A percentile compares a stretch with the other conserved stretches of the same genome.
These are phyloP conservation scores for Drosophila mulleri DNA, from an alignment of 2,888 invertebrate species.

Conservation along the genomic window DNA sequence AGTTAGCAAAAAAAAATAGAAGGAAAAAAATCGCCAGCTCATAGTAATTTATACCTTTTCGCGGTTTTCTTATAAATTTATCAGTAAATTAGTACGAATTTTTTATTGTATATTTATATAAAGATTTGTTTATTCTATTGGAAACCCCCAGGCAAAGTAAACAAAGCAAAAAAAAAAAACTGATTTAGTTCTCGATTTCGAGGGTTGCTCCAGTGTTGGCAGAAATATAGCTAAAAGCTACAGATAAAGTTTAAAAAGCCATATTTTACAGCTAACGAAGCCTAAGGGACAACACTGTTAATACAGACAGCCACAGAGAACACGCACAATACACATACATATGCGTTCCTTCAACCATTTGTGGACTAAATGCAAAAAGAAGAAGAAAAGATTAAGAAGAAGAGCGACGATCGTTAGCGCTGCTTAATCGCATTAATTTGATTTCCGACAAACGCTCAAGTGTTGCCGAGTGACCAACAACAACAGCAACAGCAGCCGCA, in stretches of 20 bases:
- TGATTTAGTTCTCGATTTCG: constrained; percentile 26
- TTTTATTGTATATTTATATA: constrained; percentile 40
- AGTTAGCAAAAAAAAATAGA: constrained; percentile 18
- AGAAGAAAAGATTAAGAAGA: constrained; percentile 9
- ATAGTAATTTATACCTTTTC: constrained; percentile 25
- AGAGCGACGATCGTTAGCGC: constrained; percentile 50
- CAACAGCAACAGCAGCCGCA: constrained; percentile 27
- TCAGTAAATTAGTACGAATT: constrained; percentile 50
- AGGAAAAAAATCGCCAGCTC: background rate
- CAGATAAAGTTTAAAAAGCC: background rate
- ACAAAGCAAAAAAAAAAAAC: constrained; percentile 40
- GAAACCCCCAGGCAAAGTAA: constrained; percentile 41
- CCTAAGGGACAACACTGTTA: background rate
- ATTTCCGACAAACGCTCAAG: constrained; percentile 69
- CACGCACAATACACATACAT: background rate
- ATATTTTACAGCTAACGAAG: background rate
- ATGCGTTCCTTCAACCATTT: constrained; percentile 22
- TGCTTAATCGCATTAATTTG: constrained; percentile 68
- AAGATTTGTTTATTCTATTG: constrained; percentile 50
- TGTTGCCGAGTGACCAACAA: constrained; percentile 37
- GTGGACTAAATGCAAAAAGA: constrained; percentile 25
- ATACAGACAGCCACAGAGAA: background rate
- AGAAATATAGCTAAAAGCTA: background rate
- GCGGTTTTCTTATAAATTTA: constrained; percentile 29
- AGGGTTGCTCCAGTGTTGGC: constrained; percentile 19